Evolutionary conservation across 1,140 invertebrate genomes (phyloP).

Genomic region (Solenopsis invicta): DNA sequence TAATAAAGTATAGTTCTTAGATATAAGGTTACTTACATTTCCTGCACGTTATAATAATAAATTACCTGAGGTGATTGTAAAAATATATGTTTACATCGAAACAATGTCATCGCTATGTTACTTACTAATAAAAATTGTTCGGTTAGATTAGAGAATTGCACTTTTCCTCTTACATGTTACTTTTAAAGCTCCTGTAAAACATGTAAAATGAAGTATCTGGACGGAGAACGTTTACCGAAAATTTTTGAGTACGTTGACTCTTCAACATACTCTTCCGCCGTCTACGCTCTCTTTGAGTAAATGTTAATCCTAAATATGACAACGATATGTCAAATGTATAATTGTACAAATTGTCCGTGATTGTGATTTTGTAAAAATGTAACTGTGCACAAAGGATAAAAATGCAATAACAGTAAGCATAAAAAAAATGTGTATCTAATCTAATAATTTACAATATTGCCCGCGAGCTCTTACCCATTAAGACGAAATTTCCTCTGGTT

Average conservation of each 20-base stretch:
- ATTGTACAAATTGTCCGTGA: constrained; percentile 58
- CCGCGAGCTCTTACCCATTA: constrained; percentile 22
- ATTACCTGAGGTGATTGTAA: constrained; percentile 55
- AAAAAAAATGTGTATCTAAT: constrained; percentile 41
- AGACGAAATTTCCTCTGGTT: neutral
- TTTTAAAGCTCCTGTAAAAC: constrained; percentile 22
- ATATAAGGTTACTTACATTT: constrained; percentile 42
- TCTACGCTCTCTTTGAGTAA: constrained; percentile 16
- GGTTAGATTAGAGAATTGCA: constrained; percentile 33
- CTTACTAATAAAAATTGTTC: constrained; percentile 43
- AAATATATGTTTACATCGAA: constrained; percentile 35
- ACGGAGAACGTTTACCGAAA: constrained; percentile 65
- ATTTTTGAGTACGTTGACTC: constrained; percentile 29
- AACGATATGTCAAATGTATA: constrained; percentile 34
- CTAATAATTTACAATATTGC: constrained; percentile 56
- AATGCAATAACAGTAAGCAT: constrained; percentile 53
- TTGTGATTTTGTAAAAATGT: constrained; percentile 13
- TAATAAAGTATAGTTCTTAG: constrained; percentile 64
- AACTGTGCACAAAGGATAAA: constrained; percentile 65
- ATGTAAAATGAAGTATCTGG: constrained; percentile 45
- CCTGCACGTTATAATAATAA: constrained; percentile 45
- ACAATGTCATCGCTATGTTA: constrained; percentile 24
- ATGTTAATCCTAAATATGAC: constrained; percentile 43
- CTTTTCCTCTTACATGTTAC: constrained; percentile 20
- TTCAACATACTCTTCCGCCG: neutral